Conservation (phyloP, 2,113 vertebrate genomes). For the Corvus moneduloides region DNA sequence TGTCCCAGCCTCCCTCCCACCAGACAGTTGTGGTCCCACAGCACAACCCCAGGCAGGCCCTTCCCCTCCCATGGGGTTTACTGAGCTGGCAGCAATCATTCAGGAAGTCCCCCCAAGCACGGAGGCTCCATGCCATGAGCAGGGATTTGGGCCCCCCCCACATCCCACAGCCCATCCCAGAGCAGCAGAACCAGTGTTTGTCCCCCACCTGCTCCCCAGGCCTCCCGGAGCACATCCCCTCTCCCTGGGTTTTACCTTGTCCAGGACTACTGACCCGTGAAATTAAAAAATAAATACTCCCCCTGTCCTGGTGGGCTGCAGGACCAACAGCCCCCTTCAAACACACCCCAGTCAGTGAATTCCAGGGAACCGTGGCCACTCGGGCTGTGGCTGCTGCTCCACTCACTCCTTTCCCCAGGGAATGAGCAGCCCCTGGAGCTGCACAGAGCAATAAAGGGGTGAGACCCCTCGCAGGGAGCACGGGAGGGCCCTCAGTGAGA, state of each 20-base stretch:
- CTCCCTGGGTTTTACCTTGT: not conserved
- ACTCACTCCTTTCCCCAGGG: accelerated
- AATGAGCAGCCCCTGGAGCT: not conserved
- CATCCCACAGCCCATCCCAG: not conserved
- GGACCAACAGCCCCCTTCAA: not conserved
- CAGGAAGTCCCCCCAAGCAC: accelerated
- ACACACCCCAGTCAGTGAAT: accelerated
- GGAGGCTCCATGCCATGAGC: accelerated
- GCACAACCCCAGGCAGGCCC: not conserved
- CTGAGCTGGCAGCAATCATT: not conserved
- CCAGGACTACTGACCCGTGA: not conserved
- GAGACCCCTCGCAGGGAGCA: not conserved
- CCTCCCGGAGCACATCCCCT: not conserved
- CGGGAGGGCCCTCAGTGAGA: not conserved
- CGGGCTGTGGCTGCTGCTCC: not conserved
- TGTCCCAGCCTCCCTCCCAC: not conserved
- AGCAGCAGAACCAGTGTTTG: accelerated
- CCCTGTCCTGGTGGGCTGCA: not conserved
- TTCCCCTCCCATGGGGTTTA: not conserved
- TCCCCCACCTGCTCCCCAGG: not conserved
- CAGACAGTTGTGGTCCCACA: not conserved
- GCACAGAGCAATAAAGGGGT: not conserved
- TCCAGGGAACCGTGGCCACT: accelerated
- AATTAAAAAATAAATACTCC: not conserved
- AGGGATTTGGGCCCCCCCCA: not conserved